These are phyloP conservation scores for Apodemia duryi DNA, from an alignment of 2,888 invertebrate genomes.

Conservation along the genomic window DNA sequence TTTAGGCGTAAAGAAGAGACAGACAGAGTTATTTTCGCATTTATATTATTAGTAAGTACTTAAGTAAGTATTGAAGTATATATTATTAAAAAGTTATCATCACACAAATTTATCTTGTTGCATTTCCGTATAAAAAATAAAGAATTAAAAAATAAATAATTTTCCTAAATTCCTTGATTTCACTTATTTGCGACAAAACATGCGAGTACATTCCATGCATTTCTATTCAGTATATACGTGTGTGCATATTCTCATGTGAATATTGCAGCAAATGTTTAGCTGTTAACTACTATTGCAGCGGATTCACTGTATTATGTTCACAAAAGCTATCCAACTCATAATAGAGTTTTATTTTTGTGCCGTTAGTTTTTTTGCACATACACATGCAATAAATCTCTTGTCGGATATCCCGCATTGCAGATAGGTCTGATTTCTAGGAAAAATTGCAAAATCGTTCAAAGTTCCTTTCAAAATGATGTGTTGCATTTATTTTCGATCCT, in stretches of 20 bases:
- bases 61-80: too few species aligned
- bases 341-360: conserved; percentile 21
- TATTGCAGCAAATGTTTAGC: conserved; percentile 10
- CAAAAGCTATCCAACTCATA: conserved; percentile 20
- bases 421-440: conserved; percentile 23
- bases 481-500: conserved; percentile 24
- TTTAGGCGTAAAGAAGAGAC: too few species aligned
- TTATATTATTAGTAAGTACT: too few species aligned
- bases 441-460: conserved; percentile 18
- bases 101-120: too few species aligned
- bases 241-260: neutral
- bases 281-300: conserved; percentile 5
- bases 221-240: neutral
- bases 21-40: too few species aligned
- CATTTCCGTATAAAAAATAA: too few species aligned
- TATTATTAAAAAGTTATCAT: too few species aligned
- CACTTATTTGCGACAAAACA: neutral
- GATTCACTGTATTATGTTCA: conserved; percentile 15
- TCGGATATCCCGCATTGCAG: conserved; percentile 27
- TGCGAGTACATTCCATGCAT: neutral
- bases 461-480: conserved; percentile 17
- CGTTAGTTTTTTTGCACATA: conserved; percentile 19
- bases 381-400: conserved; percentile 22
- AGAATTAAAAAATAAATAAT: too few species aligned
- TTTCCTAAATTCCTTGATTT: neutral